Conservation (phyloP, 1,140 invertebrate species). For the Leguminivora glycinivorella region DNA sequence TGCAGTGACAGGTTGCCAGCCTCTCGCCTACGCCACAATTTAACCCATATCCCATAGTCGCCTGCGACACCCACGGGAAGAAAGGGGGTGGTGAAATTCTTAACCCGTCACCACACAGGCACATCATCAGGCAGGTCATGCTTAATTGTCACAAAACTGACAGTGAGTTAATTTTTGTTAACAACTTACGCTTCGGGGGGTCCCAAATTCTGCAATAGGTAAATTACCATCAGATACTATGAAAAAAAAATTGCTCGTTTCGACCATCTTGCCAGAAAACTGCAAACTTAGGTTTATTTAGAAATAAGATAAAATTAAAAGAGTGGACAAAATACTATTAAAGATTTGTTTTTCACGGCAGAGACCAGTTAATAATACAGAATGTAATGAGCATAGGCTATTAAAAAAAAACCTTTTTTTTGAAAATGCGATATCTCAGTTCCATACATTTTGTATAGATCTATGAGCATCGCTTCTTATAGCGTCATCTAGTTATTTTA, state of each 20-base stretch:
- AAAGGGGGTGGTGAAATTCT: too few species aligned
- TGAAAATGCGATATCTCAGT: not conserved
- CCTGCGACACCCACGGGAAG: too few species aligned
- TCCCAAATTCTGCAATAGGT: not conserved
- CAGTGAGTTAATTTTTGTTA: too few species aligned
- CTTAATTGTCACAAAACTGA: too few species aligned
- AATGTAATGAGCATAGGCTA: not conserved
- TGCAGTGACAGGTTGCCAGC: too few species aligned
- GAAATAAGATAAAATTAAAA: constrained; percentile 1
- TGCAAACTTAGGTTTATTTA: not conserved
- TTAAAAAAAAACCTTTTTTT: not conserved
- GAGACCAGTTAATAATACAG: not conserved
- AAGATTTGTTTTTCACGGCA: not conserved
- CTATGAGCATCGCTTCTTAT: not conserved
- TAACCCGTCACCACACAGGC: too few species aligned
- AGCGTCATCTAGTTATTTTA: not conserved
- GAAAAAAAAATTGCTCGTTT: not conserved
- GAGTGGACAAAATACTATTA: not conserved
- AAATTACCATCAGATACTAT: not conserved
- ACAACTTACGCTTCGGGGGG: too few species aligned
- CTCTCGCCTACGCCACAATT: too few species aligned
- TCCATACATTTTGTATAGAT: not conserved
- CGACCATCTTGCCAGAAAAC: not conserved
- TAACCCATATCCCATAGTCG: too few species aligned
- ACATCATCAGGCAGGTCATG: too few species aligned